Conservation (phyloP, 1,140 invertebrate species). For the Sminthurides bifidus region DNA sequence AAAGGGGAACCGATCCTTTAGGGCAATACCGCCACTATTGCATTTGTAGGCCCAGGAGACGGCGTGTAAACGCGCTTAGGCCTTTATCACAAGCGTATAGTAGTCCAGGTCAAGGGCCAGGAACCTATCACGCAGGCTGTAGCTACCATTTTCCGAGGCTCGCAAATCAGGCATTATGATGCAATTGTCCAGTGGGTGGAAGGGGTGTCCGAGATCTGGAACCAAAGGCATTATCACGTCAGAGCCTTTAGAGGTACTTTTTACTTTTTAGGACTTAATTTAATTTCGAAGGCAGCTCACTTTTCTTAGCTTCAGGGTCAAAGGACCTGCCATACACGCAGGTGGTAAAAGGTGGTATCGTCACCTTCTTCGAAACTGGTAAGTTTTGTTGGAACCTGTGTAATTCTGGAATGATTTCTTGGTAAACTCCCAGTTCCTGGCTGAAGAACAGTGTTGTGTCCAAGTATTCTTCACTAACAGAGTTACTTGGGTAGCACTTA, state of each 20-base stretch:
- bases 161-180: conserved; percentile 1
- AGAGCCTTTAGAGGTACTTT: no score
- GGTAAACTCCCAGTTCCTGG: neutral
- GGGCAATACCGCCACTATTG: neutral
- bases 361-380: neutral
- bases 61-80: neutral
- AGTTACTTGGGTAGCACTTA: neutral
- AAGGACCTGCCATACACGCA: neutral
- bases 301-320: neutral
- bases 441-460: neutral
- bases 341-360: neutral
- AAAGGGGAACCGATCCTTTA: neutral
- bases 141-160: neutral
- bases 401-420: neutral
- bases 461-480: neutral
- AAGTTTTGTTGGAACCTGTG: neutral
- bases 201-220: neutral
- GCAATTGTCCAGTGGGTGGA: conserved; percentile 1
- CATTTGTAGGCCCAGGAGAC: neutral
- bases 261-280: neutral
- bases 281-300: neutral
- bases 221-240: neutral
- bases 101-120: neutral
- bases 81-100: neutral
- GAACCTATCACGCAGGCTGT: neutral